phyloP scores from a whole-genome alignment of 2,888 invertebrate species.

The Dasypogon diadema region DNA sequence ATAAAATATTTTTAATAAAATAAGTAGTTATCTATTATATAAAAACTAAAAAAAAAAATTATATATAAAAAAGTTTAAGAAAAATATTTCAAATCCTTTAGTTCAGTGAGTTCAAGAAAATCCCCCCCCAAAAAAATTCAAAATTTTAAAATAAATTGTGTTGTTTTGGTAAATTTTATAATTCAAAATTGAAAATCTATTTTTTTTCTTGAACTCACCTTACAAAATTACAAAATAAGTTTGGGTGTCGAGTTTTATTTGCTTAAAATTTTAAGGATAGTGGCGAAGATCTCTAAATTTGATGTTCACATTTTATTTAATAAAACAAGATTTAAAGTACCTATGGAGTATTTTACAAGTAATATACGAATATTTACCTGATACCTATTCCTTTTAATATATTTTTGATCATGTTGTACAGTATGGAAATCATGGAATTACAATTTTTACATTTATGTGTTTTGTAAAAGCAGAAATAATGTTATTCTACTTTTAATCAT shows the following conservation, averaged over 20 bases:
- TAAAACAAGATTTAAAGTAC: conserved; percentile 24
- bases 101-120: conserved; percentile 25
- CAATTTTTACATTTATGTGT: no score
- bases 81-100: neutral
- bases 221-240: conserved; percentile 15
- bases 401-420: no score
- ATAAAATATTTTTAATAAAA: conserved; percentile 25
- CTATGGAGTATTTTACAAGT: no score
- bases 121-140: neutral
- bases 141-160: neutral
- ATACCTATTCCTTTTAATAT: no score
- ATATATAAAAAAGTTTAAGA: conserved; percentile 1
- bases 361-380: no score
- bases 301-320: conserved; percentile 38
- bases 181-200: neutral
- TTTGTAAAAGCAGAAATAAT: no score
- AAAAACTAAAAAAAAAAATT: conserved; percentile 1
- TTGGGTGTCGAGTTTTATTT: conserved; percentile 13
- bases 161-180: neutral
- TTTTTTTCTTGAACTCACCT: conserved; percentile 38
- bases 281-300: conserved; percentile 22
- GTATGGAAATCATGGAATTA: no score
- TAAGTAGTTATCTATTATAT: conserved; percentile 37
- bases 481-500: no score
- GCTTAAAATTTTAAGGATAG: conserved; percentile 29